Evolutionary conservation across 2,797 vertebrate genomes (phyloP).

Genomic region (Channa striata): DNA sequence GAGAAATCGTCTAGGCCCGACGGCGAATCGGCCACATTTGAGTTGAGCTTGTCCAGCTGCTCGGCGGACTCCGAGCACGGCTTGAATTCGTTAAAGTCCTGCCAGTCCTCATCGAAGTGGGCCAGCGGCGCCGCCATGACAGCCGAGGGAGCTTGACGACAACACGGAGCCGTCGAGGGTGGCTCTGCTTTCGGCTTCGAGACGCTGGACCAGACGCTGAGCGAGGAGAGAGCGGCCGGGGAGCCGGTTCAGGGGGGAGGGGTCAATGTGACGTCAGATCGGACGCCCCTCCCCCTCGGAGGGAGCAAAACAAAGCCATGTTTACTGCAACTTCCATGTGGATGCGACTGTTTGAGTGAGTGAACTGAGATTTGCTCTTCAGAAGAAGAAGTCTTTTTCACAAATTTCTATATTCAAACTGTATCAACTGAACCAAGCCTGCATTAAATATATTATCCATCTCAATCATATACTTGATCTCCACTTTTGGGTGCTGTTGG

Average conservation of each 20-base stretch:
- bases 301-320: conserved; percentile 50
- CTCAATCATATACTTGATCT: neutral
- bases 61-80: conserved; percentile 73
- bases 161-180: neutral
- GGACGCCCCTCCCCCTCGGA: conserved; percentile 16
- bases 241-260: neutral
- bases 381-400: too few species aligned
- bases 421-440: too few species aligned
- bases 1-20: conserved; percentile 83
- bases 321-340: neutral
- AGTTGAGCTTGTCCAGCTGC: conserved; percentile 81
- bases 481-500: neutral
- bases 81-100: conserved; percentile 97
- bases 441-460: neutral
- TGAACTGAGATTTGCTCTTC: too few species aligned
- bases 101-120: conserved; percentile 95
- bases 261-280: accelerated
- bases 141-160: conserved; percentile 52
- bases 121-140: conserved; percentile 91
- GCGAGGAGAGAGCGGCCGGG: neutral
- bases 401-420: too few species aligned
- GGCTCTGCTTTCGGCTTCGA: conserved; percentile 40
- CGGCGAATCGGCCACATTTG: conserved; percentile 76
- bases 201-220: conserved; percentile 10
- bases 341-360: too few species aligned